Conservation (phyloP, 1,140 invertebrate species). For the Diorhabda sublineata region DNA sequence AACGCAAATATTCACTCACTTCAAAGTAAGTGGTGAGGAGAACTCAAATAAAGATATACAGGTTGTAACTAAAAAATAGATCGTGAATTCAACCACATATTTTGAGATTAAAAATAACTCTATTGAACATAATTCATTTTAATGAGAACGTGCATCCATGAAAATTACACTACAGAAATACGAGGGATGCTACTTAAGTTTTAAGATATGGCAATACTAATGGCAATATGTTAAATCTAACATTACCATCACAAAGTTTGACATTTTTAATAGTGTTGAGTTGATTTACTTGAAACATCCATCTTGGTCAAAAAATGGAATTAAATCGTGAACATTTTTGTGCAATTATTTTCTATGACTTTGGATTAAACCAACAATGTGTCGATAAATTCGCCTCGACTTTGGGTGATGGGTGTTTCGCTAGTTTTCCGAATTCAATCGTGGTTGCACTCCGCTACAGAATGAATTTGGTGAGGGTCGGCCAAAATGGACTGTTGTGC, state of each 20-base stretch:
- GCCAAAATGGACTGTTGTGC: slow-evolving; percentile 14
- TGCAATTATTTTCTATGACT: not conserved
- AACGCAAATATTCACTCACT: no score
- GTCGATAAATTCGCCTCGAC: not conserved
- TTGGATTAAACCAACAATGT: not conserved
- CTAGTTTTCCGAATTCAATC: not conserved
- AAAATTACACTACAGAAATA: no score
- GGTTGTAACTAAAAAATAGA: no score
- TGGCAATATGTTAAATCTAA: not conserved
- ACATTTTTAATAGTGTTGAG: not conserved
- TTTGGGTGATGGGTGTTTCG: not conserved
- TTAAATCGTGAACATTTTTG: not conserved
- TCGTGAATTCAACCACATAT: no score
- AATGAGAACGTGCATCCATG: no score
- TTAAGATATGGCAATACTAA: no score
- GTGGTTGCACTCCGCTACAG: not conserved
- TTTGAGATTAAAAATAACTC: no score
- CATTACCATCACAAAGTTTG: not conserved
- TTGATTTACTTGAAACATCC: not conserved
- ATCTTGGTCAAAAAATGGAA: slow-evolving; percentile 3
- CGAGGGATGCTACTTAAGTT: no score
- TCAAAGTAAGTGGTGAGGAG: no score
- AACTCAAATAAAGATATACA: no score
- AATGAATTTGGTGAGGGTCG: not conserved
- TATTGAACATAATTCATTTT: no score